A percentile compares a stretch with the other conserved stretches of the same genome.
Evolutionary conservation across 2,888 invertebrate genomes (phyloP).

Genomic region (Pachycephus smyrnensis): DNA sequence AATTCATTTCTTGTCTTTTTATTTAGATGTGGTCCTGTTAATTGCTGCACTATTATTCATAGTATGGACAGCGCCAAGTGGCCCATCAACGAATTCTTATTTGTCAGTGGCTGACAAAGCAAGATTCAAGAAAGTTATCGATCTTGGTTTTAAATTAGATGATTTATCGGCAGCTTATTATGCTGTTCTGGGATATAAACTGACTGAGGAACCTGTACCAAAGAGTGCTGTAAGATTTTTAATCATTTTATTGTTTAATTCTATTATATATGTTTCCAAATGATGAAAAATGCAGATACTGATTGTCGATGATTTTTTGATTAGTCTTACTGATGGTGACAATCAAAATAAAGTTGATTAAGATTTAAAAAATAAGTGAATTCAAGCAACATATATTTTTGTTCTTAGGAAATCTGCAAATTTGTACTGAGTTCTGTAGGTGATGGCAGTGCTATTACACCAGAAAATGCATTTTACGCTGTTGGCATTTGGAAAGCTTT

Average conservation of each 20-base stretch:
- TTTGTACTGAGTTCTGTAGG: conserved; percentile 60
- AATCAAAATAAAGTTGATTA: background rate
- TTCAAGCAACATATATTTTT: conserved; percentile 12
- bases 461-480: conserved; percentile 73
- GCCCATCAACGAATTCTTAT: conserved; percentile 58
- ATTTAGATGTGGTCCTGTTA: background rate
- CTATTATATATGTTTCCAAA: conserved; percentile 14
- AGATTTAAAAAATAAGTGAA: conserved; percentile 9
- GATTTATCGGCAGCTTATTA: conserved; percentile 79
- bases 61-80: conserved; percentile 35
- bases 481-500: conserved; percentile 74
- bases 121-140: conserved; percentile 55
- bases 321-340: conserved; percentile 62
- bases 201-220: conserved; percentile 74
- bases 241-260: conserved; percentile 9
- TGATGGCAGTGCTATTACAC: conserved; percentile 58
- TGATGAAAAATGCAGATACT: conserved; percentile 53
- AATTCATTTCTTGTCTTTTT: background rate
- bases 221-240: conserved; percentile 69
- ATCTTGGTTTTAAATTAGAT: conserved; percentile 57
- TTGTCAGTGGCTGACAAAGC: conserved; percentile 54
- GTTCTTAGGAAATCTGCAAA: conserved; percentile 67
- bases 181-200: conserved; percentile 78
- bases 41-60: conserved; percentile 24
- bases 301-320: conserved; percentile 56